These are phyloP conservation scores for Plebejus melissa DNA, from an alignment of 2,888 invertebrate genomes.

Conservation along the genomic window DNA sequence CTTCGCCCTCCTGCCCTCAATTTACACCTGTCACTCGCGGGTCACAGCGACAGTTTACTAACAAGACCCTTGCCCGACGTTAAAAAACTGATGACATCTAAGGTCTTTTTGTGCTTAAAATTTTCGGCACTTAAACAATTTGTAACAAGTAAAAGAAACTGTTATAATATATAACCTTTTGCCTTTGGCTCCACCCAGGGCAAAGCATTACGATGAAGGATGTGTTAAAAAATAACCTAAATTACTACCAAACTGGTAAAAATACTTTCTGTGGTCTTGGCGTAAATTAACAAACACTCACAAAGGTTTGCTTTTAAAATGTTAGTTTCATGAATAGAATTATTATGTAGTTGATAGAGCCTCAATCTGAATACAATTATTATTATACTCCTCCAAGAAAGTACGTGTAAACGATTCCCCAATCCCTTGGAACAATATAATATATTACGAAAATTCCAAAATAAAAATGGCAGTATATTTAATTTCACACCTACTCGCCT, in stretches of 20 bases:
- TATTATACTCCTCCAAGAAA: neutral
- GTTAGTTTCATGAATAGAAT: too few relatives aligned
- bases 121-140: too few relatives aligned
- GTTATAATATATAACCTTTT: too few relatives aligned
- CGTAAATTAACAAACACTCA: too few relatives aligned
- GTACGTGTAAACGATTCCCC: neutral
- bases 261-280: too few relatives aligned
- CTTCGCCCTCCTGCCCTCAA: constrained; percentile 9
- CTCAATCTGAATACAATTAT: neutral
- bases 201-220: too few relatives aligned
- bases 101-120: neutral
- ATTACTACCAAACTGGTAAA: too few relatives aligned
- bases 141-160: too few relatives aligned
- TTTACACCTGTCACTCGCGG: constrained; percentile 18
- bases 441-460: constrained; percentile 5
- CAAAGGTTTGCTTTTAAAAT: too few relatives aligned
- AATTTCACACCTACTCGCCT: constrained; percentile 22
- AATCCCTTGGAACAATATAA: neutral
- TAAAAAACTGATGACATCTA: neutral
- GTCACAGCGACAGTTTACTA: constrained; percentile 1
- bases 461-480: constrained; percentile 23
- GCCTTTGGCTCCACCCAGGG: too few relatives aligned
- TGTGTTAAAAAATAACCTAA: too few relatives aligned
- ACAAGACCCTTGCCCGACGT: neutral
- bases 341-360: neutral